phyloP scores from a whole-genome alignment of 53 echinoderm and acorn worm species.

The Paracentrotus lividus region DNA sequence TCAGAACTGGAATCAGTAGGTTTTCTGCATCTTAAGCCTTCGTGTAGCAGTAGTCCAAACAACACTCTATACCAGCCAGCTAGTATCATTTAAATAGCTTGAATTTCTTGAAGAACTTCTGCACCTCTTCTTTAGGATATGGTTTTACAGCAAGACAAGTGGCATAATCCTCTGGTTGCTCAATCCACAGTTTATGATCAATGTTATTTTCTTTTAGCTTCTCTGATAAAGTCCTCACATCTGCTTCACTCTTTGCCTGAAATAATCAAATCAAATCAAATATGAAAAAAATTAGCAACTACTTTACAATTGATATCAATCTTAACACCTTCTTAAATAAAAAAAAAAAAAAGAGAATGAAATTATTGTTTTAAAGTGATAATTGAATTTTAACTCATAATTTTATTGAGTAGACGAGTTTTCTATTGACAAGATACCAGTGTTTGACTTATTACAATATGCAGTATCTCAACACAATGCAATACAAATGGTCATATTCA shows the following conservation, averaged over 20 bases:
- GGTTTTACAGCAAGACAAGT: constrained; percentile 97
- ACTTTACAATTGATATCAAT: background rate
- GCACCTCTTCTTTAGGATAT: constrained; percentile 93
- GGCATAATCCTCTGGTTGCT: constrained; percentile 95
- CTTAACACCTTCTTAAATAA: too few relatives aligned
- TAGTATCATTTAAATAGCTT: constrained; percentile 89
- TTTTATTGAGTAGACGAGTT: too few relatives aligned
- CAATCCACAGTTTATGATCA: constrained; percentile 98
- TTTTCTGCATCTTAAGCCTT: too few relatives aligned
- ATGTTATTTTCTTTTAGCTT: constrained; percentile 79
- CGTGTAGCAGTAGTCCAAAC: background rate
- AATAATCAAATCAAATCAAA: background rate
- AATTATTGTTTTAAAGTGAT: too few relatives aligned
- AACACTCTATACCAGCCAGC: background rate
- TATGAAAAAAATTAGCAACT: background rate
- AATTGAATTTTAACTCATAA: too few relatives aligned
- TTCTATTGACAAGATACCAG: too few relatives aligned
- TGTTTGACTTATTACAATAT: too few relatives aligned
- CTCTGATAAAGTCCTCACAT: constrained; percentile 78
- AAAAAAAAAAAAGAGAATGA: too few relatives aligned
- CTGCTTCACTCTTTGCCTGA: constrained; percentile 94
- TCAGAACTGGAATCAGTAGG: too few relatives aligned
- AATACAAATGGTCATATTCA: too few relatives aligned
- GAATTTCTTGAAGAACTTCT: constrained; percentile 95
- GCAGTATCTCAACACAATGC: too few relatives aligned